Conservation (phyloP, 2,113 vertebrate genomes). For the Cairina moschata region DNA sequence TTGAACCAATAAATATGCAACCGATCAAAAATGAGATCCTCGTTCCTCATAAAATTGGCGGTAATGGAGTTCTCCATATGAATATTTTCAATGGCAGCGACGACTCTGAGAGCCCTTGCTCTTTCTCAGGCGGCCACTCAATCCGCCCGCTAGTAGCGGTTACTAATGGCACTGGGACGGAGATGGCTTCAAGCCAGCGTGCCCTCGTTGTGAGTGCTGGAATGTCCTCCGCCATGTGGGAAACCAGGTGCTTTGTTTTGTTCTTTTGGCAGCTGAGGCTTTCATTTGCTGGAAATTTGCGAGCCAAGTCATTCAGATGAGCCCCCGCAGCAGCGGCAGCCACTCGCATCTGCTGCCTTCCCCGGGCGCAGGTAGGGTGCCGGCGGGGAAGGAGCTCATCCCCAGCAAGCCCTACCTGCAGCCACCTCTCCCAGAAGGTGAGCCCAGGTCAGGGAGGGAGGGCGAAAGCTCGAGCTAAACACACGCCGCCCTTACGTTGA, state of each 20-base stretch:
- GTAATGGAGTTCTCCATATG: constrained; percentile 57
- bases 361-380: neutral
- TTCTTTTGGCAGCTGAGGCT: constrained; percentile 62
- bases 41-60: constrained; percentile 72
- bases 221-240: constrained; percentile 62
- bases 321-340: neutral
- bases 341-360: neutral
- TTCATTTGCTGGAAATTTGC: constrained; percentile 41
- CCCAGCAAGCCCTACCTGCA: neutral
- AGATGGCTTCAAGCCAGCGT: constrained; percentile 45
- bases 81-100: constrained; percentile 70
- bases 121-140: constrained; percentile 56
- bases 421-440: neutral
- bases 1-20: constrained; percentile 70
- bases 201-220: constrained; percentile 30
- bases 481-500: neutral
- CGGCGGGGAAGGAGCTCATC: accelerated
- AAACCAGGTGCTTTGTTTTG: constrained; percentile 67
- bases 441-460: neutral
- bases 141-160: constrained; percentile 47
- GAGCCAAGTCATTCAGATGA: constrained; percentile 32
- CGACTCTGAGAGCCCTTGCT: constrained; percentile 67
- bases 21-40: constrained; percentile 69
- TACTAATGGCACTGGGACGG: constrained; percentile 29
- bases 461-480: neutral